A percentile compares a stretch with the other conserved stretches of the same genome.
Evolutionary conservation across 2,113 vertebrate species (phyloP).

Genomic region (Poecilia latipinna): DNA sequence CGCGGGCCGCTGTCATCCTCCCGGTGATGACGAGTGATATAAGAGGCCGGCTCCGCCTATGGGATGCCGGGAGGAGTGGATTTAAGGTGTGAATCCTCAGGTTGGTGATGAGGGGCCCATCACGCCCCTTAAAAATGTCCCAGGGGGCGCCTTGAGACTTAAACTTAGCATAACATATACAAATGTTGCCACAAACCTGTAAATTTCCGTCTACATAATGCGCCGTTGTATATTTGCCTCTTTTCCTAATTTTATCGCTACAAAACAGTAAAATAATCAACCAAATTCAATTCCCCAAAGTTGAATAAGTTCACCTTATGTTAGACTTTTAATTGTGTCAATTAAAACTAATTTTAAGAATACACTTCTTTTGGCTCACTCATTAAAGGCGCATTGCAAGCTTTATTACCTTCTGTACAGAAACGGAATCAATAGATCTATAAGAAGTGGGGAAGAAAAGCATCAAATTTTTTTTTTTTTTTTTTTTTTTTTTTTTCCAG

Average conservation of each 20-base stretch:
- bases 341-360: neutral
- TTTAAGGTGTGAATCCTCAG: constrained; percentile 79
- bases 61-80: constrained; percentile 77
- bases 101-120: constrained; percentile 52
- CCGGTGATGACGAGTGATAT: constrained; percentile 57
- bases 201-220: neutral
- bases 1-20: constrained; percentile 52
- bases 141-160: constrained; percentile 5
- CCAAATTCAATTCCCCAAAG: neutral
- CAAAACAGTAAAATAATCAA: neutral
- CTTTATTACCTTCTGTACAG: constrained; percentile 13
- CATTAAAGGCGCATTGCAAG: constrained; percentile 2
- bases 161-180: neutral
- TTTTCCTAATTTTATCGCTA: neutral
- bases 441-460: constrained; percentile 30
- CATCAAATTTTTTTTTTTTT: constrained; percentile 70
- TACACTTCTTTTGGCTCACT: neutral
- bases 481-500: constrained; percentile 12
- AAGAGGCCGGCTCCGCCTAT: constrained; percentile 75
- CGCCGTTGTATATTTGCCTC: neutral
- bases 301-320: neutral
- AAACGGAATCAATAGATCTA: constrained; percentile 55
- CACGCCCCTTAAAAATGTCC: constrained; percentile 49
- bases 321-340: neutral
- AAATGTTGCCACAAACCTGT: neutral